phyloP scores from a whole-genome alignment of 1,140 invertebrate genomes.

The Drosophila chauvacae region DNA sequence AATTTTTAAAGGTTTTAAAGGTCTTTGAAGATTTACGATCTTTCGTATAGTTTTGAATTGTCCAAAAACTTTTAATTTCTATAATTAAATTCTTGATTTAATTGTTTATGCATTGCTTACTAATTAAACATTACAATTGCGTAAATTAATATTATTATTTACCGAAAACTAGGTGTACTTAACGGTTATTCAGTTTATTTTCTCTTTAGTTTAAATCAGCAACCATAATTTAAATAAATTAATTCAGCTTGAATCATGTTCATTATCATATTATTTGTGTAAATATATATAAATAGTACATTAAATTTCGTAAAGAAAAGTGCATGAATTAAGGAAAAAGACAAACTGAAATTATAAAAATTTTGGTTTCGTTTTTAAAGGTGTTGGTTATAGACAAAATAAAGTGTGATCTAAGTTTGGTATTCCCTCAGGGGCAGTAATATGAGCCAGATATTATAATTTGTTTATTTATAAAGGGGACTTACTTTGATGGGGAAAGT shows the following conservation, averaged over 20 bases:
- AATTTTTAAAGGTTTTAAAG: neutral
- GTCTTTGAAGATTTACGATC: neutral
- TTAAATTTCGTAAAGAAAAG: neutral
- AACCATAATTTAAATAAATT: neutral
- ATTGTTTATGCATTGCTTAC: neutral
- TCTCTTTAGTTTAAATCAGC: neutral
- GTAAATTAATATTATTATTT: neutral
- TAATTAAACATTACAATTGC: neutral
- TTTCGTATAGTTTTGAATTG: too few relatives aligned
- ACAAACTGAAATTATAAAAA: neutral
- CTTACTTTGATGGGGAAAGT: neutral
- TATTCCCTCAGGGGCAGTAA: neutral
- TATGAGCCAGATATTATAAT: neutral
- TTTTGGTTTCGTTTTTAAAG: neutral
- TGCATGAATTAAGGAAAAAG: neutral
- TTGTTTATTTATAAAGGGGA: neutral
- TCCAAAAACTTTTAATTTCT: neutral
- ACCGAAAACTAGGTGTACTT: neutral
- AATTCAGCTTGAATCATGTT: neutral
- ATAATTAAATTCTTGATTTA: neutral
- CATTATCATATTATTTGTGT: neutral
- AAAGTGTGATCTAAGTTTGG: neutral
- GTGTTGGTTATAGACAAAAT: conserved; percentile 12
- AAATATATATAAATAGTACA: neutral
- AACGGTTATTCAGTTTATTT: neutral